Evolutionary conservation across 2,113 vertebrate species (phyloP).

Genomic region (Nesogale talazaci): DNA sequence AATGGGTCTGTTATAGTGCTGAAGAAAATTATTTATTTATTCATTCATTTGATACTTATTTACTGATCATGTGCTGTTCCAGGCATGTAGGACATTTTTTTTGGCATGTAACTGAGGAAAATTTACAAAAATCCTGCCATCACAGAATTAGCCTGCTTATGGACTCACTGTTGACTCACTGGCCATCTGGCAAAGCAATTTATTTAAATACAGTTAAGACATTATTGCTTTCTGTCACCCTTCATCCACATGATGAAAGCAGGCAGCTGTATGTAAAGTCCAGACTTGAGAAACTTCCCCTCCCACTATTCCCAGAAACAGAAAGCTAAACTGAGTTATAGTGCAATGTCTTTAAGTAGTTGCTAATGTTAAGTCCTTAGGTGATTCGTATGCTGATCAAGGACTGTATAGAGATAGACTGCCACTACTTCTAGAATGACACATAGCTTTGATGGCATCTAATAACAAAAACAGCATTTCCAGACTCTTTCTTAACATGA

Average conservation of each 20-base stretch:
- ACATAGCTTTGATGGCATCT: neutral
- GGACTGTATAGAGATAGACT: no score
- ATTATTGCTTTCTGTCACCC: conserved; percentile 16
- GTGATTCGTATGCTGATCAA: no score
- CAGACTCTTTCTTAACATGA: neutral
- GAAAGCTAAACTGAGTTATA: neutral
- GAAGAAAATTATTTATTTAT: conserved; percentile 4
- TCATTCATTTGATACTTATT: neutral
- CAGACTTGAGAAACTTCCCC: neutral
- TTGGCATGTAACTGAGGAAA: neutral
- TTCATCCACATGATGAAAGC: neutral
- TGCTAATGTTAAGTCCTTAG: no score
- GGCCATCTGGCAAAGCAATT: neutral
- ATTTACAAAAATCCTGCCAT: neutral
- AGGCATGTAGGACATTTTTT: neutral
- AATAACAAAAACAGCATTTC: neutral
- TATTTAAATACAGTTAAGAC: neutral
- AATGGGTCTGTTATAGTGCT: neutral
- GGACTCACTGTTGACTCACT: neutral
- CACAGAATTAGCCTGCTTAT: neutral
- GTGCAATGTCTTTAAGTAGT: neutral
- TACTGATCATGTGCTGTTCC: neutral
- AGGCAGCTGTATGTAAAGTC: neutral
- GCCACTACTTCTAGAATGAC: neutral
- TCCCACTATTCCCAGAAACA: no score